phyloP scores from a whole-genome alignment of 2,797 vertebrate species.

The Paedocypris micromegethes region DNA sequence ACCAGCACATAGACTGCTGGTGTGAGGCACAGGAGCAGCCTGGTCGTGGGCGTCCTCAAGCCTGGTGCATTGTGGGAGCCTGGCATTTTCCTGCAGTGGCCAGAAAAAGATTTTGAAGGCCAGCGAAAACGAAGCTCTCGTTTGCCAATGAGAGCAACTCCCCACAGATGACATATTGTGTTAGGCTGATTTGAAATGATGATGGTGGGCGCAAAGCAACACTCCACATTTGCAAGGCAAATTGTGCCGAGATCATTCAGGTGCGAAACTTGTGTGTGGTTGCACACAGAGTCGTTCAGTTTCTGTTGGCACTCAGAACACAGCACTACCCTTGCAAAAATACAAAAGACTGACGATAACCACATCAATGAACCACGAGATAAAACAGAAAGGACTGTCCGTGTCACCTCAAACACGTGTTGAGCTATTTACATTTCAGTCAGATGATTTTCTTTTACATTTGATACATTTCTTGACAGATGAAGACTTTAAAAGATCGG shows the following conservation, averaged over 20 bases:
- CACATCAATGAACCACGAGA: too few relatives aligned
- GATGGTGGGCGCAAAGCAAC: constrained; percentile 13
- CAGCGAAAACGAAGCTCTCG: constrained; percentile 7
- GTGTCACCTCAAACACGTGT: too few relatives aligned
- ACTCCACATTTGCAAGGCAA: constrained; percentile 57
- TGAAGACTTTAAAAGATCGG: too few relatives aligned
- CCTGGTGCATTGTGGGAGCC: constrained; percentile 46
- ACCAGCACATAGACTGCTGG: constrained; percentile 66
- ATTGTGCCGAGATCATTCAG: constrained; percentile 28
- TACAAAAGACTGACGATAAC: too few relatives aligned
- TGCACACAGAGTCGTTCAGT: not conserved
- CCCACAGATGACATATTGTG: constrained; percentile 29
- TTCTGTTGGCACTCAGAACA: constrained; percentile 28
- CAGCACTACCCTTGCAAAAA: not conserved
- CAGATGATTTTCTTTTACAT: too few relatives aligned
- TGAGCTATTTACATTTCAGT: too few relatives aligned
- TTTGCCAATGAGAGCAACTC: not conserved
- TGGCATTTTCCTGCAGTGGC: constrained; percentile 55
- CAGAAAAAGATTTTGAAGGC: constrained; percentile 38
- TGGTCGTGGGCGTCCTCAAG: constrained; percentile 53
- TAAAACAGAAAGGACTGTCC: too few relatives aligned
- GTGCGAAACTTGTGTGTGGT: not conserved
- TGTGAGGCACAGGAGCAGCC: constrained; percentile 52
- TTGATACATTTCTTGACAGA: too few relatives aligned
- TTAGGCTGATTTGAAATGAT: constrained; percentile 41